phyloP scores from a whole-genome alignment of 2,113 vertebrate species.

The Nesoenas mayeri region DNA sequence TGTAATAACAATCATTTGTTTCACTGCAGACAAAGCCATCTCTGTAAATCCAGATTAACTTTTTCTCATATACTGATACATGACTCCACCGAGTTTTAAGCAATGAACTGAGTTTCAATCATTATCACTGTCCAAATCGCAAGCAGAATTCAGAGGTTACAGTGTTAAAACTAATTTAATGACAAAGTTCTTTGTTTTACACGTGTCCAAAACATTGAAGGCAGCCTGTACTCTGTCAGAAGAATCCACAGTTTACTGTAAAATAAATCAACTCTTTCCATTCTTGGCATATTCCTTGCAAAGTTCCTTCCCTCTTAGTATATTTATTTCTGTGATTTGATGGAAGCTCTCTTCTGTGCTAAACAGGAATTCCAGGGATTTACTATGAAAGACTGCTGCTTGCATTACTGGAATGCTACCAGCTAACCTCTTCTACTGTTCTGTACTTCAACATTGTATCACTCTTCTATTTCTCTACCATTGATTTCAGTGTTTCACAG shows the following conservation, averaged over 20 bases:
- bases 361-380: background rate
- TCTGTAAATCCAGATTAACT: background rate
- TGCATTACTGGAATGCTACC: background rate
- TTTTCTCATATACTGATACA: background rate
- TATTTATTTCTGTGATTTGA: background rate
- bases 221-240: background rate
- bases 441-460: background rate
- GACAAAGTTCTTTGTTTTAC: background rate
- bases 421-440: background rate
- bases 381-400: background rate
- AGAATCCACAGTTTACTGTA: background rate
- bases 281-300: background rate
- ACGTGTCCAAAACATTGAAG: background rate
- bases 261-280: background rate
- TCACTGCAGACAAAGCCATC: background rate
- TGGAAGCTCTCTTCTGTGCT: background rate
- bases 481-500: background rate
- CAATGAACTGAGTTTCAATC: background rate
- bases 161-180: background rate
- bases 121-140: background rate
- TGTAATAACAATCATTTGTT: background rate
- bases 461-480: background rate
- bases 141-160: background rate
- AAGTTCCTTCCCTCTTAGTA: background rate
- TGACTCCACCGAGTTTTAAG: background rate